Conservation (phyloP, 2,113 vertebrate species). For the Nycticorax nycticorax region DNA sequence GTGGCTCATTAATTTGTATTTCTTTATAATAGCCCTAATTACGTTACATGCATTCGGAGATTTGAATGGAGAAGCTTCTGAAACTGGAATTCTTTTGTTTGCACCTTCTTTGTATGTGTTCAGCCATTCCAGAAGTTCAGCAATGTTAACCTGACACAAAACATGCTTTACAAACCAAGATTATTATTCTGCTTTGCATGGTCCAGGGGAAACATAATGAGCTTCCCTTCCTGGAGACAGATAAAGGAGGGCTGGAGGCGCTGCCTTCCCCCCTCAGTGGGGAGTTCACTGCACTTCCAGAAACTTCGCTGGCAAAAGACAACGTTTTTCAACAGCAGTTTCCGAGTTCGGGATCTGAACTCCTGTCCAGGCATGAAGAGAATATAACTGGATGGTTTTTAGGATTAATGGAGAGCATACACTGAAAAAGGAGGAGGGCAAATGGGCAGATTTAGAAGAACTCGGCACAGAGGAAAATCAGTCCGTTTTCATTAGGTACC, state of each 20-base stretch:
- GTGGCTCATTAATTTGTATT: background rate
- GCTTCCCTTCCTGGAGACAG: slow-evolving; percentile 2
- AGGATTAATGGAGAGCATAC: background rate
- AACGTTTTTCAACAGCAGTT: background rate
- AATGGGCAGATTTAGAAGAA: background rate
- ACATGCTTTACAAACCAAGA: background rate
- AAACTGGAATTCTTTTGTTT: background rate
- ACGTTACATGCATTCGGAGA: background rate
- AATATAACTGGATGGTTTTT: background rate
- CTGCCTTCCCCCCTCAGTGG: background rate
- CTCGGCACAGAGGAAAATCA: background rate
- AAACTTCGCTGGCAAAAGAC: background rate
- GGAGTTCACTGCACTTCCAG: background rate
- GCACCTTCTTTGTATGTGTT: background rate
- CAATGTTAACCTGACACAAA: background rate
- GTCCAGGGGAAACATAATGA: background rate
- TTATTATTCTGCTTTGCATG: background rate
- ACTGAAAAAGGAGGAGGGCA: background rate
- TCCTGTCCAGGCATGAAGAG: background rate
- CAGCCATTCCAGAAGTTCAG: background rate
- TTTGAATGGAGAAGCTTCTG: background rate
- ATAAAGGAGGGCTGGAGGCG: background rate
- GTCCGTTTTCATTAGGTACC: background rate
- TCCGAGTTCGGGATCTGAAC: background rate
- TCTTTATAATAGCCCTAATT: background rate